Evolutionary conservation across 2,888 invertebrate genomes (phyloP).

Genomic region (Eilema caniola): DNA sequence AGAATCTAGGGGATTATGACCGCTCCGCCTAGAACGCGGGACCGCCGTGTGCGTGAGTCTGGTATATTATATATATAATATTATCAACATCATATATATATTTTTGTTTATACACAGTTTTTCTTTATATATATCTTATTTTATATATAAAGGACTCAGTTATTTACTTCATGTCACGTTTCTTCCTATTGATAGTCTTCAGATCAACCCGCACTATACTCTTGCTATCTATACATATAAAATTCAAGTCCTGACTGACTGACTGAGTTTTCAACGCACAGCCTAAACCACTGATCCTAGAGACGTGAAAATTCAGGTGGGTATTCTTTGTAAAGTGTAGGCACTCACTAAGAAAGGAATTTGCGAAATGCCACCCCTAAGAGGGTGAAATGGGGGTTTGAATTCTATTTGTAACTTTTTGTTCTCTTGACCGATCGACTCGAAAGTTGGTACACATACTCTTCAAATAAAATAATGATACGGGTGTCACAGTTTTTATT

Average conservation of each 20-base stretch:
- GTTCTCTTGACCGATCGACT: slow-evolving; percentile 6
- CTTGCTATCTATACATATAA: slow-evolving; percentile 2
- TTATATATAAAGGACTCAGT: slow-evolving; percentile 4
- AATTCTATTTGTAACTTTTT: slow-evolving; percentile 3
- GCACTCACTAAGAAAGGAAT: slow-evolving; percentile 5
- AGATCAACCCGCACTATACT: slow-evolving; percentile 5
- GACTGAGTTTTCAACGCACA: slow-evolving; percentile 5
- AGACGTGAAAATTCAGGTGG: too few species aligned
- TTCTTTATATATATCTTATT: not conserved
- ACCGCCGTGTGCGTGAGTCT: too few species aligned
- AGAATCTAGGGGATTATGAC: too few species aligned
- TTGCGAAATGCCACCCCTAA: slow-evolving; percentile 1
- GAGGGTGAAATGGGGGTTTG: slow-evolving; percentile 3
- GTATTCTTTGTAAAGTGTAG: not conserved
- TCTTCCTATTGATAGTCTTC: slow-evolving; percentile 3
- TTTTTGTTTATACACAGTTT: slow-evolving; percentile 5
- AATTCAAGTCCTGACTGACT: slow-evolving; percentile 7
- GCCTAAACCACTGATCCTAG: not conserved
- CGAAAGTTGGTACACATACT: slow-evolving; percentile 7
- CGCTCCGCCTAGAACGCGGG: too few species aligned
- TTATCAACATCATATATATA: not conserved
- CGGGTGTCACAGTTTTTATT: slow-evolving; percentile 6
- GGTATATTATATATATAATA: slow-evolving; percentile 6
- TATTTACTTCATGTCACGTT: slow-evolving; percentile 7
- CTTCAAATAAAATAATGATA: not conserved